Percentiles rank a stretch among this genome's conserved stretches.
phyloP scores from a whole-genome alignment of 1,140 invertebrate genomes.

The Heliconius eleuchia region DNA sequence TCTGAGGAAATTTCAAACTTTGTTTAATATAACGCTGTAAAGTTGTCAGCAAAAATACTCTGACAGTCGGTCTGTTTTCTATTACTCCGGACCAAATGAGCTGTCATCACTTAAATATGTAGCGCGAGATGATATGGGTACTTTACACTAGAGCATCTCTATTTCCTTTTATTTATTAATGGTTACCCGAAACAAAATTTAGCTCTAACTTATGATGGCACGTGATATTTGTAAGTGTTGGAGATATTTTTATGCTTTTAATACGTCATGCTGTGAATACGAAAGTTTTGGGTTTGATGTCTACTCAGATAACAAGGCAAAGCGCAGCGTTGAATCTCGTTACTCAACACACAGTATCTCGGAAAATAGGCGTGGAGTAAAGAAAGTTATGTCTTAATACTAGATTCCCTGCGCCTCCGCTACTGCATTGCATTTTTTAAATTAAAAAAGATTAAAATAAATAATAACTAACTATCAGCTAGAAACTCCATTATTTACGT shows the following conservation, averaged over 20 bases:
- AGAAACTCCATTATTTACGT: background rate
- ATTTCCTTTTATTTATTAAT: conserved; percentile 24
- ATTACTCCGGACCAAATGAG: conserved; percentile 24
- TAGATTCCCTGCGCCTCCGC: too few relatives aligned
- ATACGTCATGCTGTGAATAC: background rate
- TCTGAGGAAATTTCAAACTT: conserved; percentile 24
- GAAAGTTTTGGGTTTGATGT: background rate
- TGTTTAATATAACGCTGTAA: conserved; percentile 24
- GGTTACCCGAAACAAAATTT: background rate
- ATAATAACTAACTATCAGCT: background rate
- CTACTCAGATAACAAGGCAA: too few relatives aligned
- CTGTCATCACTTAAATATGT: conserved; percentile 31
- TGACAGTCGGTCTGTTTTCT: conserved; percentile 12
- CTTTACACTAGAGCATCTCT: background rate
- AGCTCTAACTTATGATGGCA: background rate
- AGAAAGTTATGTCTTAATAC: too few relatives aligned
- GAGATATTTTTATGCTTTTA: background rate
- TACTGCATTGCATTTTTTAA: too few relatives aligned
- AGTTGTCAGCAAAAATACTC: conserved; percentile 27
- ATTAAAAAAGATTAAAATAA: too few relatives aligned
- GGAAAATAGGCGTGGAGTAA: too few relatives aligned
- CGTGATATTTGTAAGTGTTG: background rate
- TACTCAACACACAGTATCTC: too few relatives aligned
- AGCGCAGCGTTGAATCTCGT: too few relatives aligned
- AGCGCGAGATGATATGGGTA: conserved; percentile 26